Base-by-base conservation (phyloP, 2,113 vertebrate genomes). In the Caranx melampygus region DNA sequence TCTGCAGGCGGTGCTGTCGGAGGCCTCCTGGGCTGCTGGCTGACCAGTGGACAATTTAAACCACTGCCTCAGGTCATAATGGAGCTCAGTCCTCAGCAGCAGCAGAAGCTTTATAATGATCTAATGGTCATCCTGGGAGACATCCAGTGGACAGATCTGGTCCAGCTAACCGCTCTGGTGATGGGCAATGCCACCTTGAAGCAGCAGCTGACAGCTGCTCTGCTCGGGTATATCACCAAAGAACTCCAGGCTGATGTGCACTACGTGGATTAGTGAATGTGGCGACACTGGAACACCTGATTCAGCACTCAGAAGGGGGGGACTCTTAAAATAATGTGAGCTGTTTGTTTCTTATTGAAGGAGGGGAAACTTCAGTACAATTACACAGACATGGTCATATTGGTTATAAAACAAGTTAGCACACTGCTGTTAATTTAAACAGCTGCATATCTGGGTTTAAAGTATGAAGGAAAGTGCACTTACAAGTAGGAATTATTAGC, bases 21-120 rank as follows among this genome's bases (percentile, higher is more conserved):
- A 76, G 96, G 96, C 2, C 90, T 97, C 11, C n/a, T 98, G 45
- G 97, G 96, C 40, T 95, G 96, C 82, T 97, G 96, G 96, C 93
- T 97, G 91, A 95, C 94, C 0, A 93, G 90, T 33, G 97, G 95
- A 69, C 92, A 97, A 21, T 98, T 97, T 79, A 96, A 92, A 91
- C 96, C 98, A 0, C 82, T 99, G 12, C 96, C 97, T 72, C 96
- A 97, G 92, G 95, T 99, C 90, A 88, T 99, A 9, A 78, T 96
- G 94, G 96, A 97, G 87, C 91, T 99, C 80, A 93, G 95, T n/a
- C 91, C 94, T 2, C 37, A 84, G 0, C 95, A 98, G 90, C 94
- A 95, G 85, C 85, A 94, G 91, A 94, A 93, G 72, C 96, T 99
- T 3, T 96, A 91, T 8, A 45, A 82, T 0, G 89, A 95, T 31